These are phyloP conservation scores for Equus quagga DNA, from an alignment of 2,113 vertebrate species.

Conservation along the genomic window DNA sequence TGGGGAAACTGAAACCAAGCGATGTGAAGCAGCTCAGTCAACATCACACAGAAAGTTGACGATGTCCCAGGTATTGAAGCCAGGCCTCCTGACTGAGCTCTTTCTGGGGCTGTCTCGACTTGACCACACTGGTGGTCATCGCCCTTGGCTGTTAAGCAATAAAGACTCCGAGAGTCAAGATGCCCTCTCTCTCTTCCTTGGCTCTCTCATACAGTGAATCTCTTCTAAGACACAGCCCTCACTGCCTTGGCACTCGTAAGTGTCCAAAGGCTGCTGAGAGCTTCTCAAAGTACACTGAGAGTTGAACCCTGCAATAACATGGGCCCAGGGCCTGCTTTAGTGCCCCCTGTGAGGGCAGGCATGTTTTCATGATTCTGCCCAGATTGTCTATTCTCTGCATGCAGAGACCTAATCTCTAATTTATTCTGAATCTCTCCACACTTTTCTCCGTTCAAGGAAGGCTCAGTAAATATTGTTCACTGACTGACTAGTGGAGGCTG, in stretches of 20 bases:
- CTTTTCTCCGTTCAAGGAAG: background rate
- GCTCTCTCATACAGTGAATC: background rate
- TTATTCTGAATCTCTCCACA: background rate
- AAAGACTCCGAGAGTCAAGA: background rate
- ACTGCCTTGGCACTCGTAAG: background rate
- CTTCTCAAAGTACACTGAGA: background rate
- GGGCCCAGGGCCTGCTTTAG: background rate
- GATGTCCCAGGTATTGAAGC: background rate
- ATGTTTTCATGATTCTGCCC: background rate
- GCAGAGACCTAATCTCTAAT: background rate
- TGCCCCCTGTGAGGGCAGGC: background rate
- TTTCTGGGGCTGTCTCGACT: background rate
- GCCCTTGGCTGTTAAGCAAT: background rate
- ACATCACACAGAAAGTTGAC: background rate
- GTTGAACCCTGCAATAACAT: too few relatives aligned
- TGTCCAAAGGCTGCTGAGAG: rapidly evolving
- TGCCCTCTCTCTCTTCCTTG: background rate
- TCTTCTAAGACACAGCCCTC: background rate
- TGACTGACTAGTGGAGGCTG: background rate
- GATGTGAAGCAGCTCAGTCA: background rate
- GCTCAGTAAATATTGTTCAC: background rate
- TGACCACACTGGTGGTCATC: rapidly evolving
- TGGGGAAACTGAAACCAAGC: background rate
- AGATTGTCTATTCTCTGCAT: background rate
- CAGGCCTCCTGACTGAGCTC: background rate